Base-by-base conservation (phyloP, 2,797 vertebrate species). In the Taenioides sp. region DNA sequence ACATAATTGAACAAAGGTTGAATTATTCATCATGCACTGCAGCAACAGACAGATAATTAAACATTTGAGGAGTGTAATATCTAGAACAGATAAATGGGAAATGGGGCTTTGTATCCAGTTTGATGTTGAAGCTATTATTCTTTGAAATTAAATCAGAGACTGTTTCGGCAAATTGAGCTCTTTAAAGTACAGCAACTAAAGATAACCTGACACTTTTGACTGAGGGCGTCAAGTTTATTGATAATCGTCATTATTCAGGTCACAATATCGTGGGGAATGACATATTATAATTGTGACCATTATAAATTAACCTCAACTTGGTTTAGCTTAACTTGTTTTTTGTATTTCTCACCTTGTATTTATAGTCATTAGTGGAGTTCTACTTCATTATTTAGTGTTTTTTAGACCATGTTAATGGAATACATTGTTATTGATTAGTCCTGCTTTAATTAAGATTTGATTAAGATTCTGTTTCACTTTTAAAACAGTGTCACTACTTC, bases 1-100 rank as follows among this genome's bases (percentile, higher is more conserved):
- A 85, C 87, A 92, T 90, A 78, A 92, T 91, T 92, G 81, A 91
- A 82, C 75, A 78, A 84, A 80, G 73, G 28, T 22, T 91, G 77
- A 93, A 93, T 91, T 85, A 92, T 90, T 90, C 78, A 92, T 88
- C 27, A 4, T 77, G 77, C 75, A 81, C 28, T 82, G 80, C 76
- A 61, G 78, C 67, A 75, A 74, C 78, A 84, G 73, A 70, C 75
- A 88, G 80, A 88, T 88, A 91, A 90, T 92, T 84, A 89, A 91
- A 88, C 75, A 85, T 79, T 73, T 34, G 59, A 74, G 73, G 74
- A 69, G 76, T 85, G 65, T 80, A 84, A 87, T 80, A 87, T 74
- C 85, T 65, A 28, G 72, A 69, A 85, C 76, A 80, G 71, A 80
- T 84, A 81, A 86, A 68, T 69, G 68, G 69, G 37, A 77, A 65